Percentiles rank a stretch among this genome's conserved stretches.
These are phyloP conservation scores for Neodiprion fabricii DNA, from an alignment of 1,140 invertebrate genomes.

Conservation along the genomic window DNA sequence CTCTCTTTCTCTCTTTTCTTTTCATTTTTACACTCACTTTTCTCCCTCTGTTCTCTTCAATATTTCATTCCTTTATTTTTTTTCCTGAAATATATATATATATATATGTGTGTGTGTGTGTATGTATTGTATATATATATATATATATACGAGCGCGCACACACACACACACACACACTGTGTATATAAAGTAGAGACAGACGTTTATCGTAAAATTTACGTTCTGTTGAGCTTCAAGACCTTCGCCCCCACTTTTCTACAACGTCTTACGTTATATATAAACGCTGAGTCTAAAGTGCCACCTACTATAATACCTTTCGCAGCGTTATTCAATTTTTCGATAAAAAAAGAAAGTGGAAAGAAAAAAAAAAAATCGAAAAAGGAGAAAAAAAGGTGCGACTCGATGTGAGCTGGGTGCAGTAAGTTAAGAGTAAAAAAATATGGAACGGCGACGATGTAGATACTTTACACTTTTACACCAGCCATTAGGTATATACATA, in stretches of 20 bases:
- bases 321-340: not conserved
- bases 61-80: not conserved
- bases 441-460: not conserved
- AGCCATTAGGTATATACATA: too few species aligned
- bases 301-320: not conserved
- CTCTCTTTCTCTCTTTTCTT: not conserved
- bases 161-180: too few species aligned
- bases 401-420: too few species aligned
- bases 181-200: not conserved
- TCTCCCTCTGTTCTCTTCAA: too few species aligned
- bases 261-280: not conserved
- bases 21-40: not conserved
- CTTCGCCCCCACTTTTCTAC: not conserved
- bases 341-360: not conserved
- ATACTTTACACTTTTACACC: not conserved
- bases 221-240: not conserved
- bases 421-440: not conserved
- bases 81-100: not conserved
- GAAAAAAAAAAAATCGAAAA: not conserved
- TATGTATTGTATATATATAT: too few species aligned
- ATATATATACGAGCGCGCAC: too few species aligned
- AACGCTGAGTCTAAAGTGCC: conserved; percentile 4
- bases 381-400: not conserved
- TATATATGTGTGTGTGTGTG: too few species aligned
- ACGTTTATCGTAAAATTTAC: conserved; percentile 3